Conservation (phyloP, 2,113 vertebrate species). For the Nothoprocta perdicaria region DNA sequence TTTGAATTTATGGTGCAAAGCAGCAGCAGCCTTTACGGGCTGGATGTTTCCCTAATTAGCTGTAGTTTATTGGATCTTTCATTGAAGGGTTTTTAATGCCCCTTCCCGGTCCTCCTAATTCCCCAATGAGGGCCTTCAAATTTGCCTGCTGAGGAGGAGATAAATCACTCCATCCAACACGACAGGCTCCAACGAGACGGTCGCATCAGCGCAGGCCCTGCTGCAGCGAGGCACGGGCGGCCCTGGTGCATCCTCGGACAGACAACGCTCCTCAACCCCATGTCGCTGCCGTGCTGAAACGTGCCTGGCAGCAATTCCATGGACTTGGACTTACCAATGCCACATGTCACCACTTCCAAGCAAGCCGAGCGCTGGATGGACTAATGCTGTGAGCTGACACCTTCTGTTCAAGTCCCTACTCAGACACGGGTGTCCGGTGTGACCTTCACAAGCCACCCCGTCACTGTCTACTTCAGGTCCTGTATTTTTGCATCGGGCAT, state of each 20-base stretch:
- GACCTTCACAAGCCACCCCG: background rate
- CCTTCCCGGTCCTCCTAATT: background rate
- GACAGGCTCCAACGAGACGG: background rate
- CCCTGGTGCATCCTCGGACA: rapidly evolving
- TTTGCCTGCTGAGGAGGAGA: background rate
- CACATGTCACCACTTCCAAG: rapidly evolving
- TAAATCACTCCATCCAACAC: background rate
- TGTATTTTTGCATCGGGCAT: background rate
- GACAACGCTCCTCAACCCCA: background rate
- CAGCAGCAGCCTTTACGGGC: background rate
- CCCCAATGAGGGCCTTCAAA: background rate
- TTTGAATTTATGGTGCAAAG: background rate
- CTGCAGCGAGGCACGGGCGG: background rate
- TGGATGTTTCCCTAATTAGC: background rate
- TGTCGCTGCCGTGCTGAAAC: background rate
- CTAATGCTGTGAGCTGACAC: background rate
- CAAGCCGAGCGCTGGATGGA: background rate
- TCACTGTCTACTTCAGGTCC: background rate
- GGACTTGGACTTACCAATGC: background rate
- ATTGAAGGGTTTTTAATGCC: background rate
- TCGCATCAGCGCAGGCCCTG: background rate
- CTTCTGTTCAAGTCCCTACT: background rate
- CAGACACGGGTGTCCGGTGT: background rate
- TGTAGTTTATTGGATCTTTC: background rate
- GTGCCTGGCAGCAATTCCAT: background rate